Percentiles rank a stretch among this genome's conserved stretches.
phyloP scores from a whole-genome alignment of 2,888 invertebrate genomes.

The Neocrepidodera transversa region DNA sequence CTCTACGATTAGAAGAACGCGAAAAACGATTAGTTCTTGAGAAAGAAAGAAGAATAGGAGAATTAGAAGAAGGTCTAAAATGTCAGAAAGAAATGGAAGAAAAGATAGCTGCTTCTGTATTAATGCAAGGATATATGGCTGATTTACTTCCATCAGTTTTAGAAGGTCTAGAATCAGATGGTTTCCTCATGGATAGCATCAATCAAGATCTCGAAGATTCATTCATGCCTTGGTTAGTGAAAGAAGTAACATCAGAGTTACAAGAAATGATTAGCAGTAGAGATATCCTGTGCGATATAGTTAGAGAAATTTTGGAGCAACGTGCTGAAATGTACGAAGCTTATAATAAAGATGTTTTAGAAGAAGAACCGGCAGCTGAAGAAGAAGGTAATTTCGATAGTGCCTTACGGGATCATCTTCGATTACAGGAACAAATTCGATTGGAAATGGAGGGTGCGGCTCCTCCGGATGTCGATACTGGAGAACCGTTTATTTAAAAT shows the following conservation, averaged over 20 bases:
- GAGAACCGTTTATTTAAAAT: neutral
- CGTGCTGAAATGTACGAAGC: slow-evolving; percentile 70
- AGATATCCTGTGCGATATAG: slow-evolving; percentile 82
- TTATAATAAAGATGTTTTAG: slow-evolving; percentile 50
- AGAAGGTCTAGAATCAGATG: slow-evolving; percentile 79
- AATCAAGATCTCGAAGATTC: slow-evolving; percentile 76
- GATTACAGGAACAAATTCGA: slow-evolving; percentile 50
- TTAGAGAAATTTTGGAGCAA: slow-evolving; percentile 79
- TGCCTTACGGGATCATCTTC: slow-evolving; percentile 52
- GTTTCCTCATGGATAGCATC: slow-evolving; percentile 70
- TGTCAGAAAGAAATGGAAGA: slow-evolving; percentile 79
- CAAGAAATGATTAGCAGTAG: slow-evolving; percentile 82
- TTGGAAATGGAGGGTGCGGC: neutral
- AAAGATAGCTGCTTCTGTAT: slow-evolving; percentile 76
- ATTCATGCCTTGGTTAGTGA: slow-evolving; percentile 88
- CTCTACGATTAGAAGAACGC: slow-evolving; percentile 75
- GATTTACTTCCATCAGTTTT: slow-evolving; percentile 85
- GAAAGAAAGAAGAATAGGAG: slow-evolving; percentile 76
- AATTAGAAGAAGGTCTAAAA: slow-evolving; percentile 69
- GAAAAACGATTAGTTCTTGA: slow-evolving; percentile 73
- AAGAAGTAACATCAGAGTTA: slow-evolving; percentile 81
- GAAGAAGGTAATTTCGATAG: slow-evolving; percentile 50
- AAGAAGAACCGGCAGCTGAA: slow-evolving; percentile 41
- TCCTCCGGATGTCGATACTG: neutral
- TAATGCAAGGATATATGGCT: slow-evolving; percentile 86